Base-by-base conservation (phyloP, 2,113 vertebrate genomes). In the Sminthopsis crassicaudata region DNA sequence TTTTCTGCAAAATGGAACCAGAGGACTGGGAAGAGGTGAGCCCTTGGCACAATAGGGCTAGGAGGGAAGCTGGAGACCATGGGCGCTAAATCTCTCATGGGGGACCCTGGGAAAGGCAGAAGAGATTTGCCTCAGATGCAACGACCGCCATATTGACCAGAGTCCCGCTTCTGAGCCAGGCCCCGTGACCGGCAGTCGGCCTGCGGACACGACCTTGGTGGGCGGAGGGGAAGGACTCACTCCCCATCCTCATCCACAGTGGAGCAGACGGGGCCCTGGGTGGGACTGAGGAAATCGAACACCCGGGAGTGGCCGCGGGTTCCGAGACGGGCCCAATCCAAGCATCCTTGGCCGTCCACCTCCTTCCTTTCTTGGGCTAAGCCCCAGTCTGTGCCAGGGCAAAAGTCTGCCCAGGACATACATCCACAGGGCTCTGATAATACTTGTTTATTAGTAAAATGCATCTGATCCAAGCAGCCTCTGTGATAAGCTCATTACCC, bases 401-500 rank as follows among this genome's bases (percentile, higher is more conserved):
- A 84, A 42, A 84, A 42, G 22, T 84, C 23, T 0, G 2, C 51
- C 94, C 96, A 91, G 93, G 94, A 95, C 51, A 89, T 10, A 0
- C 30, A 90, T 93, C 60, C 90, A 93, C 92, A 88, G 0, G 16
- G 46, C 91, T 97, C 96, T 94, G 26, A 92, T 84, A 98, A 96
- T 90, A 98, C 97, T 98, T 98, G 98, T 98, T 98, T 98, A 98
- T 98, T 98, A 98, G 98, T 95, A 97, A 98, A 98, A 98, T 98
- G 98, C 98, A 98, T 99, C 98, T 99, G 98, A 99, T 98, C 98
- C 98, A 98, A 98, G 98, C 98, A 97, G 98, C 98, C 98, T 92
- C 97, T 97, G 98, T 98, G 98, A 98, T 98, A 99, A 98, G 98
- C 98, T 99, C 98, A 99, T 99, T 99, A 98, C 98, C 97, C 98